Evolutionary conservation across 2,797 vertebrate species (phyloP).

Genomic region (Acestrorhynchus altus): DNA sequence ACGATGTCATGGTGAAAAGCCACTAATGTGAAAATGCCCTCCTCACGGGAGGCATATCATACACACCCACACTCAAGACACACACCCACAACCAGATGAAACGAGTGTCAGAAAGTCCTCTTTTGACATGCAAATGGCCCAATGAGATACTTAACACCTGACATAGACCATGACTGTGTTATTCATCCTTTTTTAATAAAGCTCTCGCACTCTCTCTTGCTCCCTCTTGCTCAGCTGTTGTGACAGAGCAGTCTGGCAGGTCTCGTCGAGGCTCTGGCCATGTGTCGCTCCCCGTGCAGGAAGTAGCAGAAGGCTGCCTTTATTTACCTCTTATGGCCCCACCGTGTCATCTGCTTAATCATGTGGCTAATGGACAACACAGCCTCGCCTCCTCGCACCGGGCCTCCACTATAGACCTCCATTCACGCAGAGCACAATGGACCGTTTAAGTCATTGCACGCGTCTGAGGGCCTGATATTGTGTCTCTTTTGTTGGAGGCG

Average conservation of each 20-base stretch:
- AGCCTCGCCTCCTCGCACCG: constrained; percentile 79
- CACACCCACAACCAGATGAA: constrained; percentile 35
- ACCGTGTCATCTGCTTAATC: constrained; percentile 98
- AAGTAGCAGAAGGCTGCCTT: constrained; percentile 94
- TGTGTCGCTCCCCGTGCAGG: constrained; percentile 82
- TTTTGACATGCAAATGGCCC: constrained; percentile 84
- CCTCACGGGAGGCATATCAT: constrained; percentile 67
- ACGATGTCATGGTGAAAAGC: constrained; percentile 71
- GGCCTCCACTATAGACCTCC: constrained; percentile 85
- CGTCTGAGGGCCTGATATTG: constrained; percentile 86
- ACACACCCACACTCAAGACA: constrained; percentile 72
- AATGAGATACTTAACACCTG: constrained; percentile 87
- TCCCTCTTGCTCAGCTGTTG: constrained; percentile 55
- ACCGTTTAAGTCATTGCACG: constrained; percentile 93
- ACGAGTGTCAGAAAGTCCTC: constrained; percentile 63
- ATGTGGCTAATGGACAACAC: constrained; percentile 93
- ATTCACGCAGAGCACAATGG: constrained; percentile 98
- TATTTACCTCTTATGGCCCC: constrained; percentile 92
- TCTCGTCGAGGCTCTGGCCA: constrained; percentile 53
- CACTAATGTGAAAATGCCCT: constrained; percentile 71
- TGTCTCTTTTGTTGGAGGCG: constrained; percentile 85
- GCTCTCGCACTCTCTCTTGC: constrained; percentile 54
- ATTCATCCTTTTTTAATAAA: constrained; percentile 80
- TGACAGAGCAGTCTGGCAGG: constrained; percentile 51
- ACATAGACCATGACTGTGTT: constrained; percentile 81